Evolutionary conservation across 2,113 vertebrate genomes (phyloP).

Genomic region (Rhinoderma darwinii): DNA sequence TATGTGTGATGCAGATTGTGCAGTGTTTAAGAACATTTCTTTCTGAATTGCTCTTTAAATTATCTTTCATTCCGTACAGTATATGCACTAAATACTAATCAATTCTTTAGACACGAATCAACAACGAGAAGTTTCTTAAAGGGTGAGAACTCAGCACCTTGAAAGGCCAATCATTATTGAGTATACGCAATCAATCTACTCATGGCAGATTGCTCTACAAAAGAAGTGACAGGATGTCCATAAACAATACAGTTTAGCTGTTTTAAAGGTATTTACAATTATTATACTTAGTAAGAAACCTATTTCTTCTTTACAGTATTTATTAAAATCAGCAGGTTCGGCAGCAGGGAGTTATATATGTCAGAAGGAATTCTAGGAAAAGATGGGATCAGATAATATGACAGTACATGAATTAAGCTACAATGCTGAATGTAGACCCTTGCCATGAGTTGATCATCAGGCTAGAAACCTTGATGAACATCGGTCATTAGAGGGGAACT

Average conservation of each 20-base stretch:
- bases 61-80: neutral
- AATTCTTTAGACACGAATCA: conserved; percentile 14
- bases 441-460: no score
- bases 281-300: neutral
- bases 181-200: conserved; percentile 8
- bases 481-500: no score
- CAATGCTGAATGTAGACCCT: no score
- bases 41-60: neutral
- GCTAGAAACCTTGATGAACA: no score
- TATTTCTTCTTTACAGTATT: neutral
- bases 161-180: conserved; percentile 12
- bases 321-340: neutral
- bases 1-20: neutral
- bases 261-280: neutral
- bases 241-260: conserved; percentile 5
- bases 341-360: neutral
- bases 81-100: conserved; percentile 23
- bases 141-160: neutral
- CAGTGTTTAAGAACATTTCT: neutral
- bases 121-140: neutral
- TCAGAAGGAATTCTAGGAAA: neutral
- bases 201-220: neutral
- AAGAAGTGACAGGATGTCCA: conserved; percentile 7
- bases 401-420: no score
- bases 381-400: neutral